phyloP scores from a whole-genome alignment of 2,113 vertebrate genomes.

The Galbula dea region DNA sequence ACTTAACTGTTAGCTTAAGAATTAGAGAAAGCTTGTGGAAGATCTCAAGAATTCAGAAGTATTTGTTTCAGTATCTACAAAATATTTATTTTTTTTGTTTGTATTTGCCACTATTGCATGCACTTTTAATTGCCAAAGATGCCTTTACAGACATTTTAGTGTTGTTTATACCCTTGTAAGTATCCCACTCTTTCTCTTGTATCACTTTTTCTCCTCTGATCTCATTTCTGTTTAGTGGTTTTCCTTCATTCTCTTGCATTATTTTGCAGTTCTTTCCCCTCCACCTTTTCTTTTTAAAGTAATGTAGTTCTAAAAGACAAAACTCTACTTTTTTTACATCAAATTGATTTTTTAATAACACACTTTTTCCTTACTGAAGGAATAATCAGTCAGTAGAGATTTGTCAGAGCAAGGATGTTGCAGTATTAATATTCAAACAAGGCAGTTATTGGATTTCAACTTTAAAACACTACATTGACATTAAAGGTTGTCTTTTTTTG shows the following conservation, averaged over 20 bases:
- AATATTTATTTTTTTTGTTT: background rate
- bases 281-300: background rate
- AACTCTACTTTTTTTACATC: background rate
- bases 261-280: background rate
- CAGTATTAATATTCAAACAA: constrained; percentile 2
- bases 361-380: background rate
- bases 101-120: background rate
- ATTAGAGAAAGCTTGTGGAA: background rate
- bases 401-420: background rate
- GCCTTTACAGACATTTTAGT: background rate
- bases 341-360: constrained; percentile 5
- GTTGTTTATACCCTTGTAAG: background rate
- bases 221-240: background rate
- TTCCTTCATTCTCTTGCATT: background rate
- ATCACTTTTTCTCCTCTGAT: background rate
- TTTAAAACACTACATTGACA: background rate
- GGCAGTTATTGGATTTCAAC: background rate
- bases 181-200: background rate
- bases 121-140: background rate
- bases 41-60: background rate
- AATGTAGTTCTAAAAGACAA: background rate
- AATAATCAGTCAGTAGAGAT: background rate
- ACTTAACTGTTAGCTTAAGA: background rate
- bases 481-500: background rate
- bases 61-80: background rate